Conservation (phyloP, 2,797 vertebrate genomes). For the Darevskia mixta region DNA sequence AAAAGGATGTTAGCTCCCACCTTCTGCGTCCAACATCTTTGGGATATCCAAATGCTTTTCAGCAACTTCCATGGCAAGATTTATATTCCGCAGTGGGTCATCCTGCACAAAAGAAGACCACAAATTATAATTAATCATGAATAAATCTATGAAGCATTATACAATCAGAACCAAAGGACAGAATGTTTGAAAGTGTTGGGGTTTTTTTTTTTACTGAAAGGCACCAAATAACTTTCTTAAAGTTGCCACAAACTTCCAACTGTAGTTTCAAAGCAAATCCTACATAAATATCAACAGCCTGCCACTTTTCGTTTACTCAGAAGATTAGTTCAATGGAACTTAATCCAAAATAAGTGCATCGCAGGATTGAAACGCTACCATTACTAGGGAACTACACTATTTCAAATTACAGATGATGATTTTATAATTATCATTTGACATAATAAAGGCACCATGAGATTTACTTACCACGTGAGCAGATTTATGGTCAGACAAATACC, state of each 20-base stretch:
- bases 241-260: neutral
- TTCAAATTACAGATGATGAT: slow-evolving; percentile 10
- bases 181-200: slow-evolving; percentile 2
- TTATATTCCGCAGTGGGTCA: slow-evolving; percentile 96
- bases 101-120: slow-evolving; percentile 82
- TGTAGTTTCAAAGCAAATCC: neutral
- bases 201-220: neutral
- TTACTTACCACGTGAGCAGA: neutral
- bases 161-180: neutral
- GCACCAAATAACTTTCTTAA: neutral
- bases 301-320: neutral
- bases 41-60: slow-evolving; percentile 99
- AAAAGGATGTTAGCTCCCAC: slow-evolving; percentile 75
- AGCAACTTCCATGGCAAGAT: slow-evolving; percentile 97
- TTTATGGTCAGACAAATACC: neutral
- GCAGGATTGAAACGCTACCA: neutral
- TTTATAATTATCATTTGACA: neutral
- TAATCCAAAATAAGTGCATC: neutral
- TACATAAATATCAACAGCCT: neutral
- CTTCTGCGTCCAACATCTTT: slow-evolving; percentile 99
- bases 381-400: neutral
- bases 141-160: slow-evolving; percentile 13
- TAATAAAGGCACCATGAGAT: neutral
- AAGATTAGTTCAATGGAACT: neutral
- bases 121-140: slow-evolving; percentile 62